Evolutionary conservation across 2,113 vertebrate genomes (phyloP), one percentile per base, ranked within the genome.

Genomic region (Etia nguti): DNA sequence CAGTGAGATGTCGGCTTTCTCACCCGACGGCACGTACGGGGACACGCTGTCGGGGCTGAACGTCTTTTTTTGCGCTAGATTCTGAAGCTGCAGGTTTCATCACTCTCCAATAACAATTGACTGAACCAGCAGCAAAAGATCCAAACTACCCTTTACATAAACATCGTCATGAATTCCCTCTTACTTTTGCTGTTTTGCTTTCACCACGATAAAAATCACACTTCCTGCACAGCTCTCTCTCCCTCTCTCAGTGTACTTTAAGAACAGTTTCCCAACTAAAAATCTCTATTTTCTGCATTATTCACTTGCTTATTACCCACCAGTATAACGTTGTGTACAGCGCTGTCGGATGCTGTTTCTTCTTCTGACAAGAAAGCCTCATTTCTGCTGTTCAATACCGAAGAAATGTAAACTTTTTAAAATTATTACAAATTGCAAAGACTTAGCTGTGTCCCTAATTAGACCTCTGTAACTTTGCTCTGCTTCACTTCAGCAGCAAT

Each of bases 301-400:
- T 55, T 56, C n/a, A 7, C 54, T 2, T 55, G 54, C 10, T 56
- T 56, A 55, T 13, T 55, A 55, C 12, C 54, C 2, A 55, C 54
- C 54, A 55, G 10, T 55, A n/a, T 55, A 12, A n/a, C 24, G 10
- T 56, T 56, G 7, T 24, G 54, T 55, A 26, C 54, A 56, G 54
- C 11, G 4, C 55, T 56, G 22, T 56, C 1, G 11, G 54, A 24
- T n/a, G n/a, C 13, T 31, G 29, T 31, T 31, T 31, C 5, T 31
- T 31, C 4, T 5, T 31, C 5, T 31, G 29, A 2, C 6, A 24
- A 56, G 54, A 26, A 56, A 26, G 55, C 55, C 6, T 56, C 1
- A 56, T 56, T 56, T 56, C 55, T 56, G 55, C 55, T 56, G 55
- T 56, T 56, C 55, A 56, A 56, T 13, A 56, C 55, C 55, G 13